Evolutionary conservation across 2,888 invertebrate genomes (phyloP).

Genomic region (Bombylius discolor): DNA sequence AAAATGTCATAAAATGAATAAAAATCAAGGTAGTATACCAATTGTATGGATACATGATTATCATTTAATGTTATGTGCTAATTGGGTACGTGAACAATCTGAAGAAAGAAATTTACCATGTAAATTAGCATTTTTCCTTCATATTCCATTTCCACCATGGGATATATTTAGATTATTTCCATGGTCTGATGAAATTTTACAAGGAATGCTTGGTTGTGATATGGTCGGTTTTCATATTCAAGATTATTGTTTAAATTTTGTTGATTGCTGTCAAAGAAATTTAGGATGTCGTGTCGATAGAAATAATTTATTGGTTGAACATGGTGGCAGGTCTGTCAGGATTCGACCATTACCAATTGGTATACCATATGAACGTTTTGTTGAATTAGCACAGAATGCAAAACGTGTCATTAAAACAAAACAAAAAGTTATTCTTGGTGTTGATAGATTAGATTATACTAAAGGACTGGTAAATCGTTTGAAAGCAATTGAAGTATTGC

Average conservation of each 20-base stretch:
- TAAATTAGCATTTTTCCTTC: conserved; percentile 83
- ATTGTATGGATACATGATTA: conserved; percentile 92
- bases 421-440: conserved; percentile 73
- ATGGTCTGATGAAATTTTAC: conserved; percentile 87
- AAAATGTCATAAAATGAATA: conserved; percentile 38
- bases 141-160: conserved; percentile 92
- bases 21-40: conserved; percentile 39
- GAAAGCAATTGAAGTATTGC: conserved; percentile 66
- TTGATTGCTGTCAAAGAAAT: conserved; percentile 79
- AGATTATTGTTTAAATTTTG: conserved; percentile 82
- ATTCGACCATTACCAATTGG: conserved; percentile 78
- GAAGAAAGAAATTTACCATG: conserved; percentile 64
- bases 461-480: conserved; percentile 76
- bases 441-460: conserved; percentile 81
- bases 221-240: conserved; percentile 88
- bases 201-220: conserved; percentile 84
- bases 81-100: conserved; percentile 75
- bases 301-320: conserved; percentile 73
- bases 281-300: conserved; percentile 79
- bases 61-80: conserved; percentile 84
- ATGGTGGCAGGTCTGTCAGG: conserved; percentile 73
- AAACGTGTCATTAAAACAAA: conserved; percentile 55
- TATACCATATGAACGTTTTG: conserved; percentile 77
- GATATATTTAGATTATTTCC: conserved; percentile 83
- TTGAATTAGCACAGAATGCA: conserved; percentile 59